These are phyloP conservation scores for Rhagoletis zephyria DNA, from an alignment of 1,140 invertebrate species.

Conservation along the genomic window DNA sequence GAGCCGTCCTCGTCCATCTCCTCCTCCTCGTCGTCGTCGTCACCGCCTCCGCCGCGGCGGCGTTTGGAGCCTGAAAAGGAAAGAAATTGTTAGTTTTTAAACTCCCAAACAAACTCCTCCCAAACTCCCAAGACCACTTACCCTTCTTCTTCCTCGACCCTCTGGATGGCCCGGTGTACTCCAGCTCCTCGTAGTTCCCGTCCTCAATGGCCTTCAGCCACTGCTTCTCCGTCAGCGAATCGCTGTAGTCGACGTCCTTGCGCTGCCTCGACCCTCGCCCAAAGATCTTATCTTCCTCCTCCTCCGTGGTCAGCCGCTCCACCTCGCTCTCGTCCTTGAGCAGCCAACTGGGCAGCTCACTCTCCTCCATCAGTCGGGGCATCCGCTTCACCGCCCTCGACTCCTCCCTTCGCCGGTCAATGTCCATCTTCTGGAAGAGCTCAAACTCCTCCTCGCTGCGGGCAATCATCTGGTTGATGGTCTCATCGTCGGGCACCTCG, in stretches of 20 bases:
- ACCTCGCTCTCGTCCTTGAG: slow-evolving; percentile 95
- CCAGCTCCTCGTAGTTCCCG: no score
- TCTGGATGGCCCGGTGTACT: no score
- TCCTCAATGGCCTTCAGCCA: slow-evolving; percentile 92
- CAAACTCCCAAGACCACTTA: no score
- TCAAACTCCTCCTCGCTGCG: slow-evolving; percentile 95
- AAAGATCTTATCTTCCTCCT: slow-evolving; percentile 90
- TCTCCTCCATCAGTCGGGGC: slow-evolving; percentile 95
- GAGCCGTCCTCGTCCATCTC: no score
- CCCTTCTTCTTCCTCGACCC: no score
- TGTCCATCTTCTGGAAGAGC: slow-evolving; percentile 93
- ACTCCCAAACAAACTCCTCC: no score
- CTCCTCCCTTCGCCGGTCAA: slow-evolving; percentile 91
- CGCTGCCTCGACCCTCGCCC: slow-evolving; percentile 85
- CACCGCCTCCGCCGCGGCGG: no score
- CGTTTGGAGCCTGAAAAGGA: no score
- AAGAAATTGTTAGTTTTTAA: no score
- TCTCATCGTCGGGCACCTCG: slow-evolving; percentile 98
- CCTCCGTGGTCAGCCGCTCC: slow-evolving; percentile 83
- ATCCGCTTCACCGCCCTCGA: slow-evolving; percentile 89
- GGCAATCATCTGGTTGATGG: slow-evolving; percentile 99
- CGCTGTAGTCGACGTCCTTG: slow-evolving; percentile 98
- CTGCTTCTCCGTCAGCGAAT: slow-evolving; percentile 95
- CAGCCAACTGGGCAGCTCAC: no score
- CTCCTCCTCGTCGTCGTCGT: no score